phyloP scores from a whole-genome alignment of 2,797 vertebrate species.

The Muscicapa comitata region DNA sequence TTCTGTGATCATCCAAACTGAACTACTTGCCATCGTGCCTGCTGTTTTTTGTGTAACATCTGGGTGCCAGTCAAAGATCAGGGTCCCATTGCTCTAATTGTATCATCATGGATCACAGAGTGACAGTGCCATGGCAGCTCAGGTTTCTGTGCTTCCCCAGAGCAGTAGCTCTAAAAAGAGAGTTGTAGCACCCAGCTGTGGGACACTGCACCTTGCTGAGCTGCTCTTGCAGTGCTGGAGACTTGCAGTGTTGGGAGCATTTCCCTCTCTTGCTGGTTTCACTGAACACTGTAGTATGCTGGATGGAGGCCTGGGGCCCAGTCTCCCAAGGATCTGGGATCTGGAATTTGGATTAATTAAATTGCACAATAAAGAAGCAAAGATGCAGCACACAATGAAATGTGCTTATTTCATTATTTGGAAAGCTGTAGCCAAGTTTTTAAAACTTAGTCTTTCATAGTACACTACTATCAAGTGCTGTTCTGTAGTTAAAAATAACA shows the following conservation, averaged over 20 bases:
- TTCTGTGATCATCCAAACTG: neutral
- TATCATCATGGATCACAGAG: neutral
- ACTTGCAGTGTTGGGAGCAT: neutral
- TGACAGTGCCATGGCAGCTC: neutral
- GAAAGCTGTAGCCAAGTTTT: neutral
- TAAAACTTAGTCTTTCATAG: neutral
- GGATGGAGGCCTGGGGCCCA: neutral
- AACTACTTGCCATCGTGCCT: neutral
- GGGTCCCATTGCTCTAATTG: neutral
- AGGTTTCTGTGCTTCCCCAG: neutral
- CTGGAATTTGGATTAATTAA: neutral
- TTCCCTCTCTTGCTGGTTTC: neutral
- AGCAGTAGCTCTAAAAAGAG: neutral
- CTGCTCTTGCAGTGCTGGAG: neutral
- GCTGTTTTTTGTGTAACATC: neutral
- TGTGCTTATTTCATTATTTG: neutral
- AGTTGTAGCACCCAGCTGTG: neutral
- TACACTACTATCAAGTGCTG: neutral
- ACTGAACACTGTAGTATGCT: neutral
- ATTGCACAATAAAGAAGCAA: neutral
- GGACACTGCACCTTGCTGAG: neutral
- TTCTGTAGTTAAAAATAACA: conserved; percentile 33
- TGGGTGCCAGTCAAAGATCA: neutral
- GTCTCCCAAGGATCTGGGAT: neutral
- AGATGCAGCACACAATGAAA: neutral